phyloP scores from a whole-genome alignment of 1,140 invertebrate species.

The Myzus persicae region DNA sequence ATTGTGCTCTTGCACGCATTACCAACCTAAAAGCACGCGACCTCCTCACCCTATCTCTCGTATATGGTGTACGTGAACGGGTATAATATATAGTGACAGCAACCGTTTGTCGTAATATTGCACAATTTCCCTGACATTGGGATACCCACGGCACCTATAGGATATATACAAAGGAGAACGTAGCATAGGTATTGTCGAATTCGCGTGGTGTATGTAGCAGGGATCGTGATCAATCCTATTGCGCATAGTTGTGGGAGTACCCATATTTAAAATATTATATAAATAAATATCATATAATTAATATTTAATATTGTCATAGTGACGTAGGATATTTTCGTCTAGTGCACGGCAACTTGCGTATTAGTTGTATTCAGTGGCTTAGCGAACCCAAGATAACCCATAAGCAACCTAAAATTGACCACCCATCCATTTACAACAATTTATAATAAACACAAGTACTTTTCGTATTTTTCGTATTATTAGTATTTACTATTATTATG shows the following conservation, averaged over 20 bases:
- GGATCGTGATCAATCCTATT: background rate
- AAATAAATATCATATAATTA: background rate
- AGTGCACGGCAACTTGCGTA: background rate
- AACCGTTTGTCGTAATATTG: background rate
- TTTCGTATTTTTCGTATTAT: too few relatives aligned
- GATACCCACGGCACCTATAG: background rate
- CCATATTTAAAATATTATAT: too few relatives aligned
- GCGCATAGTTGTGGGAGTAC: background rate
- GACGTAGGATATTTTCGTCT: background rate
- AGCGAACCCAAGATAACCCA: too few relatives aligned
- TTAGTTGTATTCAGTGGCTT: too few relatives aligned
- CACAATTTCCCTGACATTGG: background rate
- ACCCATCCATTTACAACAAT: too few relatives aligned
- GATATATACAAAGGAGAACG: background rate
- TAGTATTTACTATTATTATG: too few relatives aligned
- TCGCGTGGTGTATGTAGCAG: background rate
- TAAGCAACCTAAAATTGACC: too few relatives aligned
- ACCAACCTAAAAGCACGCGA: slow-evolving; percentile 45
- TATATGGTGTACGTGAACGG: background rate
- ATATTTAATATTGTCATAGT: background rate
- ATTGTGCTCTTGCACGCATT: slow-evolving; percentile 6
- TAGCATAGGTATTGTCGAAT: background rate
- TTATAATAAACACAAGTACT: too few relatives aligned
- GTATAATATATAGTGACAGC: background rate
- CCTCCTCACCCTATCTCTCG: background rate